A percentile compares a stretch with the other conserved stretches of the same genome.
Evolutionary conservation across 2,113 vertebrate species (phyloP).

Genomic region (Atlantisia rogersi): DNA sequence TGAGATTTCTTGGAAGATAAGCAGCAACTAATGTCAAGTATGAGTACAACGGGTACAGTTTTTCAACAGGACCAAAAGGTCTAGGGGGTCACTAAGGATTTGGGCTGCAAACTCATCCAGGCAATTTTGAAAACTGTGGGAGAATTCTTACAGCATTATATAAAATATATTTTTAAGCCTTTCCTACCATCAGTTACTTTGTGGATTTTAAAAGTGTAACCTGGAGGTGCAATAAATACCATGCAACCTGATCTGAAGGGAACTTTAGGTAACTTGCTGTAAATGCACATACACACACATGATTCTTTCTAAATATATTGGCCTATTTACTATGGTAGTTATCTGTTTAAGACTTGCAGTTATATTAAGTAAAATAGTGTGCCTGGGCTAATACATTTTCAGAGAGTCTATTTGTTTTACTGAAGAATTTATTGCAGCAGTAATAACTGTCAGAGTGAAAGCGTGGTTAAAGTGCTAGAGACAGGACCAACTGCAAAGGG

Average conservation of each 20-base stretch:
- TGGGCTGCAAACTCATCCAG: neutral
- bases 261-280: slow-evolving; percentile 30
- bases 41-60: neutral
- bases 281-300: neutral
- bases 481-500: slow-evolving; percentile 81
- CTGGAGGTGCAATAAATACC: slow-evolving; percentile 48
- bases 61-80: neutral
- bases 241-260: slow-evolving; percentile 11
- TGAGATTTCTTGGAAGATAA: neutral
- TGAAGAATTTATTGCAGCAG: slow-evolving; percentile 91
- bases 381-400: slow-evolving; percentile 86
- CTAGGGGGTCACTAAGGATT: neutral
- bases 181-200: slow-evolving; percentile 2
- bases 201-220: slow-evolving; percentile 47
- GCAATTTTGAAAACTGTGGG: neutral
- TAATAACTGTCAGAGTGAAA: slow-evolving; percentile 92
- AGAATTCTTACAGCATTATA: neutral
- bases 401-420: slow-evolving; percentile 80
- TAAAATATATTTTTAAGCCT: slow-evolving; percentile 23
- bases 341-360: slow-evolving; percentile 84
- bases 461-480: slow-evolving; percentile 85
- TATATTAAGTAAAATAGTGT: slow-evolving; percentile 90
- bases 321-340: slow-evolving; percentile 77
- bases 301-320: slow-evolving; percentile 75
- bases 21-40: neutral